Evolutionary conservation across 2,797 vertebrate genomes (phyloP), one percentile per base, ranked within the genome.

Genomic region (Luscinia megarhynchos): DNA sequence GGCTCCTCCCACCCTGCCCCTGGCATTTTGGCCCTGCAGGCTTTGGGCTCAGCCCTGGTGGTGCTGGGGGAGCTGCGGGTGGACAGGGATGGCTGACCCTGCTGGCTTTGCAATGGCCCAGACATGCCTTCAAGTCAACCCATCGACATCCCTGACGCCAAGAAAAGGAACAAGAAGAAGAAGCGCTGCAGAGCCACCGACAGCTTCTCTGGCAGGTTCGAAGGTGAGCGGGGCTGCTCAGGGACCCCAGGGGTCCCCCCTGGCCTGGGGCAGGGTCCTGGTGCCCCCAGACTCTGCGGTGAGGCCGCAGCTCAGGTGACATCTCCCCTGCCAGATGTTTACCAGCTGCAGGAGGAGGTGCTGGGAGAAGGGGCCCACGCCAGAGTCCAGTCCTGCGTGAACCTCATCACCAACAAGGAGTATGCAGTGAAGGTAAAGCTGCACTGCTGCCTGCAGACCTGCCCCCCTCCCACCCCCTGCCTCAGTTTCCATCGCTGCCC

Each of bases 131-230:
- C 98, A 15, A 99, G 99, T 92, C 98, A 98, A 93, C 99, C 99
- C 94, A 99, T 99, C 6, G 99, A 99, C 96, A 99, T 99, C 98
- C 99, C 99, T 0, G 99, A 99, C 3, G 98, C 99, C 95, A 99
- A 99, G 97, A 99, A 99, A 97, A 98, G 99, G 95, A 98, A 98
- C 98, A 99, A 99, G 98, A 99, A 99, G 98, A 99, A 99, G 97
- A 99, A 99, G 97, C 98, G 99, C 79, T 99, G 99, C 98, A 96
- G 99, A 73, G 99, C 99, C 89, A 99, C 99, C 0, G 99, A 99
- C 97, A 99, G 99, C 97, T 99, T 99, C 98, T 99, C 99, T 0
- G 99, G 99, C 69, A 97, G 98, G 68, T 99, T 99, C 1, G 99
- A 99, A 98, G 99, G 99, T 99, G 97, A 97, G 97, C 1, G 1